phyloP scores from a whole-genome alignment of 2,888 invertebrate species.

The Esperia sulphurella region DNA sequence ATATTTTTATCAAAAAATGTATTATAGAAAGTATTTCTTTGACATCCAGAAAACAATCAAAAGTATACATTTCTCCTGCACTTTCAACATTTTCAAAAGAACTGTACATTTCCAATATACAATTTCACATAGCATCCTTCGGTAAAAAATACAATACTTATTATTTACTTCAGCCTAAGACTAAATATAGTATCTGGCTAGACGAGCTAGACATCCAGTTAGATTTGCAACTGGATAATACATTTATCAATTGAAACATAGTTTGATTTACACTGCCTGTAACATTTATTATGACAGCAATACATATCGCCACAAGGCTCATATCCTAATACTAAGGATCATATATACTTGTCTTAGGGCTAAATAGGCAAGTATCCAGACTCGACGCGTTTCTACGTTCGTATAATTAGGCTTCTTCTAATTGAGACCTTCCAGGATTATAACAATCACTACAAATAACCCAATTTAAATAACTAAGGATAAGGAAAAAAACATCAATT shows the following conservation, averaged over 20 bases:
- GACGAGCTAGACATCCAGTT: conserved; percentile 1
- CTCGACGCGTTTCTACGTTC: too few species aligned
- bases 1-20: conserved; percentile 26
- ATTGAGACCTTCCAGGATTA: too few species aligned
- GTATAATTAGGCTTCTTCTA: too few species aligned
- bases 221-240: conserved; percentile 1
- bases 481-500: too few species aligned
- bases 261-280: neutral
- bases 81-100: conserved; percentile 7
- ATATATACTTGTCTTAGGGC: too few species aligned
- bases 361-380: too few species aligned
- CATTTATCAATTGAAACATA: neutral
- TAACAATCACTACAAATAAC: too few species aligned
- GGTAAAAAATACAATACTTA: conserved; percentile 22
- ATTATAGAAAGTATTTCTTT: conserved; percentile 44
- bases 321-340: too few species aligned
- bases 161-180: conserved; percentile 12
- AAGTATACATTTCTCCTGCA: conserved; percentile 1
- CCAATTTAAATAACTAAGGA: too few species aligned
- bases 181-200: neutral
- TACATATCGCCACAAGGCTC: too few species aligned
- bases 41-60: conserved; percentile 19
- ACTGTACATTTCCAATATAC: conserved; percentile 23
- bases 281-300: too few species aligned
- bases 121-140: conserved; percentile 19